Evolutionary conservation across 2,888 invertebrate genomes (phyloP).

Genomic region (Orchesella flavescens): DNA sequence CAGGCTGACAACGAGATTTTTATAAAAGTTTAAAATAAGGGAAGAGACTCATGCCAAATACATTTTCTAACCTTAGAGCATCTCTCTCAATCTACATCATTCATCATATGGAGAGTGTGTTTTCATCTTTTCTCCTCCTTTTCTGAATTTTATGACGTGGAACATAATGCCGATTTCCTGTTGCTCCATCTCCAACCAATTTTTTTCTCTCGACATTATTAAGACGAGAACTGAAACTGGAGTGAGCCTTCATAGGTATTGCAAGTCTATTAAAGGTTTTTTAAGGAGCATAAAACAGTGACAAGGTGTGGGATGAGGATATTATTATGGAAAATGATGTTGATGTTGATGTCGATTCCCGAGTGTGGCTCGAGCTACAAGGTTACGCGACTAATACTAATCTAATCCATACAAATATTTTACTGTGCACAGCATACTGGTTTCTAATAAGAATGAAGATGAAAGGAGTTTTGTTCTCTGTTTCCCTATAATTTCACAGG

Average conservation of each 20-base stretch:
- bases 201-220: slow-evolving; percentile 20
- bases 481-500: no score
- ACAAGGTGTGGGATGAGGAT: slow-evolving; percentile 1
- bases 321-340: neutral
- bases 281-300: neutral
- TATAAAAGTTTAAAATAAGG: neutral
- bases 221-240: slow-evolving; percentile 23
- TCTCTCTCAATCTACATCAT: slow-evolving; percentile 14
- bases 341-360: no score
- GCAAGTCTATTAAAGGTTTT: neutral
- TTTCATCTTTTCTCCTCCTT: neutral
- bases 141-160: slow-evolving; percentile 30
- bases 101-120: neutral
- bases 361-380: slow-evolving; percentile 6
- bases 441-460: no score
- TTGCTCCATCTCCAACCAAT: slow-evolving; percentile 40
- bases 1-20: neutral
- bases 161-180: slow-evolving; percentile 56
- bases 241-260: neutral
- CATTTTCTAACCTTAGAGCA: neutral
- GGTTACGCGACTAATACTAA: no score
- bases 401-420: no score
- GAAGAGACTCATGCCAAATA: slow-evolving; percentile 7
- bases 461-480: no score
- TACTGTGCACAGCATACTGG: no score